Conservation (phyloP, 2,888 invertebrate species). For the Suillia variegata region DNA sequence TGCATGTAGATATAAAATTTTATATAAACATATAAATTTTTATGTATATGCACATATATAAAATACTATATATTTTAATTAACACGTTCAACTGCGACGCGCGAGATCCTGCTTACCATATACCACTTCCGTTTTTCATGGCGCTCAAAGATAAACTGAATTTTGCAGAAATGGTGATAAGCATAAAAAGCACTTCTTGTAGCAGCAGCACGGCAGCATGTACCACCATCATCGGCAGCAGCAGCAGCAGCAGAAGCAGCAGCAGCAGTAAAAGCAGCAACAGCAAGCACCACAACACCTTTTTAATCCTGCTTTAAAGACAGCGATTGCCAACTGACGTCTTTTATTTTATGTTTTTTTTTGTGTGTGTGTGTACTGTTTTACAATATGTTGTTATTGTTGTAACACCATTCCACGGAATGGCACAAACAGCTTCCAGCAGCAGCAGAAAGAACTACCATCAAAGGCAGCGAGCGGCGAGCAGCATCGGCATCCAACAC, state of each 20-base stretch:
- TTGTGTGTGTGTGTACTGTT: too few relatives aligned
- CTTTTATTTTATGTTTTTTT: too few relatives aligned
- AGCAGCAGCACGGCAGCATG: conserved; percentile 33
- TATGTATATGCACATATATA: conserved; percentile 12
- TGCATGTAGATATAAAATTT: too few relatives aligned
- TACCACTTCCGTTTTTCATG: conserved; percentile 34
- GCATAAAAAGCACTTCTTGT: conserved; percentile 40
- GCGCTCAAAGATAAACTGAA: conserved; percentile 45
- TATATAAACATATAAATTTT: conserved; percentile 7
- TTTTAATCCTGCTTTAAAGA: too few relatives aligned
- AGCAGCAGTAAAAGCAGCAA: not conserved
- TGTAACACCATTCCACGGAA: too few relatives aligned
- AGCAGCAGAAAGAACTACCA: too few relatives aligned
- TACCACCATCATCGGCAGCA: conserved; percentile 19
- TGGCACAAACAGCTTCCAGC: too few relatives aligned
- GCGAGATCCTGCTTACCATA: not conserved
- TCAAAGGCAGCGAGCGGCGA: too few relatives aligned
- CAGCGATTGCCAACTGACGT: too few relatives aligned
- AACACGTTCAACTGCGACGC: not conserved
- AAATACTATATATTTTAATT: conserved; percentile 12
- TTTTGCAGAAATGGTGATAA: conserved; percentile 42
- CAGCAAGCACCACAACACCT: not conserved
- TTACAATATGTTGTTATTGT: too few relatives aligned
- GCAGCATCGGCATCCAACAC: too few relatives aligned
- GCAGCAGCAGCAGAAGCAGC: not conserved